Percentiles rank a stretch among this genome's conserved stretches.
phyloP scores from a whole-genome alignment of 2,888 invertebrate species.

The Plagodis dolabraria region DNA sequence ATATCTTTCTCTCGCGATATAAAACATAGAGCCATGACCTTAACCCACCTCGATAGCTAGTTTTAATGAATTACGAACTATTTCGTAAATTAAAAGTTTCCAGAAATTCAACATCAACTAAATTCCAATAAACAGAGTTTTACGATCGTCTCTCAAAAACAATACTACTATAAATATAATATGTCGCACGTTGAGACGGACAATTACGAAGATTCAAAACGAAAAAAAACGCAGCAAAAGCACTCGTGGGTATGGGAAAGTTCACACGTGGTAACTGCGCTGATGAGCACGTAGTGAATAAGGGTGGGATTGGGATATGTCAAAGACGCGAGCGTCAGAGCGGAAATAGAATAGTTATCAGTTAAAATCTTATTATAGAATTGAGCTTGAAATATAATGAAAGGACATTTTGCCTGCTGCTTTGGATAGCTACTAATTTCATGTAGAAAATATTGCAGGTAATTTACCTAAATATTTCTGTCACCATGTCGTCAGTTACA shows the following conservation, averaged over 20 bases:
- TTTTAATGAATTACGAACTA: no score
- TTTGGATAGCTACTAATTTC: no score
- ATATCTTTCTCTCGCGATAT: no score
- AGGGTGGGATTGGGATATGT: conserved; percentile 27
- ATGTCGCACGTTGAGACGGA: conserved; percentile 48
- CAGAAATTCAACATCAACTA: background rate
- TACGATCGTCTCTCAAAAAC: conserved; percentile 10
- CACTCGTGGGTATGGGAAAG: conserved; percentile 82
- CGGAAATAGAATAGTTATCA: conserved; percentile 10
- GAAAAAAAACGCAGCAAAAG: conserved; percentile 67
- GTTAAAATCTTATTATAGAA: no score
- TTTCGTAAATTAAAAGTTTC: no score
- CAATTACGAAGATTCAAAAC: conserved; percentile 58
- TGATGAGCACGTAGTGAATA: conserved; percentile 48
- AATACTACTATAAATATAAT: conserved; percentile 41
- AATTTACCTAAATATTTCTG: no score
- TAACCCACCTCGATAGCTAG: no score
- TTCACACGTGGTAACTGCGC: conserved; percentile 80
- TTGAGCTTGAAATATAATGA: no score
- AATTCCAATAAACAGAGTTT: conserved; percentile 14
- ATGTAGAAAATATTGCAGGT: no score
- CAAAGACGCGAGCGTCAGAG: conserved; percentile 41
- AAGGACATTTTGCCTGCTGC: no score
- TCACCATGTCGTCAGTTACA: no score
- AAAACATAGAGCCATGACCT: no score